Conservation (phyloP, 2,888 invertebrate genomes). For the Eucera pruinosa region DNA sequence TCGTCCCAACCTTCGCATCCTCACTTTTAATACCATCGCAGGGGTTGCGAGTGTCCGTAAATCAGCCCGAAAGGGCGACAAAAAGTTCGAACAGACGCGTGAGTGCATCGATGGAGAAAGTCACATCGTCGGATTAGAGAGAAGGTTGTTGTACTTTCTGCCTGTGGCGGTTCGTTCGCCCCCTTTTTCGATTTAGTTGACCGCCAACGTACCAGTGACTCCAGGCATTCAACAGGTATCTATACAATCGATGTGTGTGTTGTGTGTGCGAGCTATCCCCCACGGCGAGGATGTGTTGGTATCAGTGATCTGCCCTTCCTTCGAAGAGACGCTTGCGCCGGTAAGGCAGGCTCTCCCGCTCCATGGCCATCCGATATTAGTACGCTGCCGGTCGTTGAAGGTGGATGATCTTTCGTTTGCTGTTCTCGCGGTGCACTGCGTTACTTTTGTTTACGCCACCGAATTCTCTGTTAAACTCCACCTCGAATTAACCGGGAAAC, state of each 20-base stretch:
- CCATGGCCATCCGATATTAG: conserved; percentile 41
- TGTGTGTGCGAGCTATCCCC: conserved; percentile 21
- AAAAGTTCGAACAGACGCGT: not conserved
- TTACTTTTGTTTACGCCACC: conserved; percentile 43
- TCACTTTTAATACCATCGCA: no score
- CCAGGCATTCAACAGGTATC: conserved; percentile 54
- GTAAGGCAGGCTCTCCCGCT: conserved; percentile 35
- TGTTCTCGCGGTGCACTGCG: not conserved
- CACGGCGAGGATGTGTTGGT: conserved; percentile 41
- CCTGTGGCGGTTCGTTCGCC: conserved; percentile 23
- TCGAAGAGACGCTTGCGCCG: conserved; percentile 52
- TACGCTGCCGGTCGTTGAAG: conserved; percentile 44
- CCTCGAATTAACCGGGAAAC: not conserved
- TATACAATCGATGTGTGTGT: conserved; percentile 51
- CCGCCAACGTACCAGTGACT: conserved; percentile 41
- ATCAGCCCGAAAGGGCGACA: not conserved
- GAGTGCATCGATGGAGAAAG: not conserved
- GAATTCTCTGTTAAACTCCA: conserved; percentile 6
- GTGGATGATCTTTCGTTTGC: conserved; percentile 30
- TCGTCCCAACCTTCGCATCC: no score
- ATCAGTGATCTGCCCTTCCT: conserved; percentile 52
- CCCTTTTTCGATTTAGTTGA: conserved; percentile 47
- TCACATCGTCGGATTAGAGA: not conserved
- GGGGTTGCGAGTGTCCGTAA: not conserved
- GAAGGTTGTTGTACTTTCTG: conserved; percentile 14